Evolutionary conservation across 1,140 invertebrate genomes (phyloP).

Genomic region (Argopecten irradians): DNA sequence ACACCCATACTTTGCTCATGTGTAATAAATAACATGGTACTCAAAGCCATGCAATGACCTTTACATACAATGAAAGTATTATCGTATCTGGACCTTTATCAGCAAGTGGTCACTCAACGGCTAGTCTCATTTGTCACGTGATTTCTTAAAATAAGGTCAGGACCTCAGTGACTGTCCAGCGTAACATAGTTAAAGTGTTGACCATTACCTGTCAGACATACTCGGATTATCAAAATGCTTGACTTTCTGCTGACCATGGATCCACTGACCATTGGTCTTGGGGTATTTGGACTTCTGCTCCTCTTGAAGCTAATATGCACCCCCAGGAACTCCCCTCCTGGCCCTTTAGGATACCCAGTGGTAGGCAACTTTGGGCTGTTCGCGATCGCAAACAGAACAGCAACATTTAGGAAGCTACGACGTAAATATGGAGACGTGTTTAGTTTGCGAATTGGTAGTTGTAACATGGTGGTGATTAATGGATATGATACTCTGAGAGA

Average conservation of each 20-base stretch:
- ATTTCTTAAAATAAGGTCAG: no score
- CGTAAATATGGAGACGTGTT: conserved; percentile 57
- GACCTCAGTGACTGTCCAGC: no score
- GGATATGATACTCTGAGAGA: conserved; percentile 50
- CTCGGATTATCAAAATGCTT: no score
- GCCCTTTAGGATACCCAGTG: conserved; percentile 28
- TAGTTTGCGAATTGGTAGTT: conserved; percentile 46
- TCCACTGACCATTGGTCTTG: background rate
- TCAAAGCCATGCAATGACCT: no score
- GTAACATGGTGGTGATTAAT: conserved; percentile 51
- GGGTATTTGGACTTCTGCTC: background rate
- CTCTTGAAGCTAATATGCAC: background rate
- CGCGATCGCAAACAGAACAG: conserved; percentile 26
- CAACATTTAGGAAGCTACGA: conserved; percentile 33
- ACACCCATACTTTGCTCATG: no score
- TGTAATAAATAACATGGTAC: no score
- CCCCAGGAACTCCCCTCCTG: background rate
- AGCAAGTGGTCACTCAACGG: no score
- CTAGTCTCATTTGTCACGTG: no score
- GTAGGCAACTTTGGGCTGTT: conserved; percentile 40
- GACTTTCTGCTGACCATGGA: background rate
- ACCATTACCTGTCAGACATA: no score
- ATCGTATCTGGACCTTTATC: no score
- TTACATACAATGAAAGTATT: no score
- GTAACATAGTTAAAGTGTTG: no score